Conservation (phyloP, 2,797 vertebrate genomes). For the Sternotherus odoratus region DNA sequence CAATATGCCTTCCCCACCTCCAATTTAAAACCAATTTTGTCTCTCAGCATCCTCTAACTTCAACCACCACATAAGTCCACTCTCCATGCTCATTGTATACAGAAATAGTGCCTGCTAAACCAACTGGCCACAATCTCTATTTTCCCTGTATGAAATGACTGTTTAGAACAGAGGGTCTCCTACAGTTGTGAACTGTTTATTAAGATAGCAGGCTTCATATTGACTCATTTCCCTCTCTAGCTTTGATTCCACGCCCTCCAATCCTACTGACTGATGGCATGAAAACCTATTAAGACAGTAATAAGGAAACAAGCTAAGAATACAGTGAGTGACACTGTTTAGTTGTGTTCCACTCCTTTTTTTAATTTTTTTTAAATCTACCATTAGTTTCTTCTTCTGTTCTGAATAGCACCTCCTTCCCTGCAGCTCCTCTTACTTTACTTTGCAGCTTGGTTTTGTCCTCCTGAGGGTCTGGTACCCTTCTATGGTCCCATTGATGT, state of each 20-base stretch:
- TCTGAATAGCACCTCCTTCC: background rate
- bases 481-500: background rate
- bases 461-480: background rate
- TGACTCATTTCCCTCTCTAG: background rate
- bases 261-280: background rate
- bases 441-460: background rate
- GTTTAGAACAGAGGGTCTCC: background rate
- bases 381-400: background rate
- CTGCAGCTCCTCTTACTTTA: background rate
- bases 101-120: background rate
- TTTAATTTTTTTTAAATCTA: too few species aligned
- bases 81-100: background rate
- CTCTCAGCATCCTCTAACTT: background rate
- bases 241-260: background rate
- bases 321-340: background rate
- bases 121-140: background rate
- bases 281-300: background rate
- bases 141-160: background rate
- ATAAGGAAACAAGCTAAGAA: background rate
- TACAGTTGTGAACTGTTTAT: background rate
- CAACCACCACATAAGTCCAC: background rate
- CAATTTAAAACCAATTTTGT: background rate
- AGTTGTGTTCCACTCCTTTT: background rate
- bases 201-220: background rate
- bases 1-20: too few species aligned